Percentiles rank a stretch among this genome's conserved stretches.
These are phyloP conservation scores for Callochromis pleurospilus DNA, from an alignment of 2,113 vertebrate species.

Conservation along the genomic window DNA sequence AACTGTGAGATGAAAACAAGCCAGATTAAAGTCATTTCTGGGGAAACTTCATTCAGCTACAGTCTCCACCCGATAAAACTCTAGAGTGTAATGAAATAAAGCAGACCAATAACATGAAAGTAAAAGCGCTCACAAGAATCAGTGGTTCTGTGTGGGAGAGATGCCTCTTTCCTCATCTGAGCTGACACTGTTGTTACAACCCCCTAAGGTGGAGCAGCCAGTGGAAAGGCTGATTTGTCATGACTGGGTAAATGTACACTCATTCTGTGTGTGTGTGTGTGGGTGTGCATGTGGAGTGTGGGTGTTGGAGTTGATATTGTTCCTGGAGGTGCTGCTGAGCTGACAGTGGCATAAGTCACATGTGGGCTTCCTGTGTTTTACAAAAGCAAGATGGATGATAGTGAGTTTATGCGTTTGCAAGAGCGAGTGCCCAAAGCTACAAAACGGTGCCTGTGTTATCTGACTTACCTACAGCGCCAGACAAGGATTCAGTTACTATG, in stretches of 20 bases:
- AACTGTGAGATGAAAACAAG: background rate
- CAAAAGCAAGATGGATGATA: background rate
- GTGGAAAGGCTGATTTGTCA: conserved; percentile 34
- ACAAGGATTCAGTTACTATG: conserved; percentile 24
- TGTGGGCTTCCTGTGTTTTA: background rate
- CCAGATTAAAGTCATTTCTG: background rate
- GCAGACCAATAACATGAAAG: background rate
- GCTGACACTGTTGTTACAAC: conserved; percentile 10
- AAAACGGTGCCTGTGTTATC: background rate
- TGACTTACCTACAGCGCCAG: background rate
- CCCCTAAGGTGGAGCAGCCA: conserved; percentile 8
- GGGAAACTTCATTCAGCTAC: background rate
- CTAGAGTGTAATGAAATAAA: conserved; percentile 2
- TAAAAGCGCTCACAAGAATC: background rate
- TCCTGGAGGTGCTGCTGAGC: background rate
- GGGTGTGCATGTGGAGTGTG: background rate
- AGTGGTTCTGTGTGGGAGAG: background rate
- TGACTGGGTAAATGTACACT: conserved; percentile 14
- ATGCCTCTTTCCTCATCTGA: background rate
- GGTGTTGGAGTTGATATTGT: background rate
- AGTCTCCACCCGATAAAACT: background rate
- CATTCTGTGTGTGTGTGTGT: background rate
- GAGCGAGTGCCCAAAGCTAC: background rate
- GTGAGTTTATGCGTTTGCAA: background rate
- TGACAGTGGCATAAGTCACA: conserved; percentile 10